Conservation (phyloP, 1,140 invertebrate genomes). For the Drosophila nasuta region DNA sequence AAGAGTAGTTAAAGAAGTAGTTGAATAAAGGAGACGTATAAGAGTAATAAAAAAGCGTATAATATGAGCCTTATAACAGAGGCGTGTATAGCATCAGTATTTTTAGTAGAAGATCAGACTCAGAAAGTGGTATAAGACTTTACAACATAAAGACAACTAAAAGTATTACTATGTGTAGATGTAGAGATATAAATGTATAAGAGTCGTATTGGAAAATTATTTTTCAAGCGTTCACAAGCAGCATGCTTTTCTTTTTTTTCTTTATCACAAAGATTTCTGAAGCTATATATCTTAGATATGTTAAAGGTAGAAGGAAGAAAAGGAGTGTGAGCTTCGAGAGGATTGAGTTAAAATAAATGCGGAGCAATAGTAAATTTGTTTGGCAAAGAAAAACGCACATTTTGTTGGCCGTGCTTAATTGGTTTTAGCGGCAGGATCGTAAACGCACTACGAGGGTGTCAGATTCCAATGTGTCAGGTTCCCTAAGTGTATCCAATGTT, state of each 20-base stretch:
- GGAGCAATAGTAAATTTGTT: conserved; percentile 12
- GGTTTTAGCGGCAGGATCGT: conserved; percentile 18
- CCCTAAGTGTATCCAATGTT: conserved; percentile 46
- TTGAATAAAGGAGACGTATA: not conserved
- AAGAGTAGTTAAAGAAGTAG: conserved; percentile 9
- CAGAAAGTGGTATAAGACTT: not conserved
- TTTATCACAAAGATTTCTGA: not conserved
- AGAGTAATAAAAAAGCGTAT: not conserved
- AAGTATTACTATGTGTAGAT: not conserved
- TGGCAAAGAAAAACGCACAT: conserved; percentile 67
- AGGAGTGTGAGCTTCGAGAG: conserved; percentile 11
- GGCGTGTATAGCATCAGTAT: not conserved
- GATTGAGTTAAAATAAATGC: not conserved
- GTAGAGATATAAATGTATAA: not conserved
- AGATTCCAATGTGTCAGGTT: conserved; percentile 46
- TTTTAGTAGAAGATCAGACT: not conserved
- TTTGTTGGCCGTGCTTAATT: conserved; percentile 42
- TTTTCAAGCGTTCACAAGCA: conserved; percentile 65
- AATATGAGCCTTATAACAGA: not conserved
- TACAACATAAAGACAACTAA: not conserved
- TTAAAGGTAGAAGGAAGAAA: conserved; percentile 26
- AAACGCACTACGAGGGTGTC: conserved; percentile 26
- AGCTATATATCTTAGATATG: not conserved
- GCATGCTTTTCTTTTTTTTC: conserved; percentile 52
- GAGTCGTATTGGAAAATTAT: conserved; percentile 14